Base-by-base conservation (phyloP, 2,797 vertebrate genomes). In the Paramormyrops hopkinsi region DNA sequence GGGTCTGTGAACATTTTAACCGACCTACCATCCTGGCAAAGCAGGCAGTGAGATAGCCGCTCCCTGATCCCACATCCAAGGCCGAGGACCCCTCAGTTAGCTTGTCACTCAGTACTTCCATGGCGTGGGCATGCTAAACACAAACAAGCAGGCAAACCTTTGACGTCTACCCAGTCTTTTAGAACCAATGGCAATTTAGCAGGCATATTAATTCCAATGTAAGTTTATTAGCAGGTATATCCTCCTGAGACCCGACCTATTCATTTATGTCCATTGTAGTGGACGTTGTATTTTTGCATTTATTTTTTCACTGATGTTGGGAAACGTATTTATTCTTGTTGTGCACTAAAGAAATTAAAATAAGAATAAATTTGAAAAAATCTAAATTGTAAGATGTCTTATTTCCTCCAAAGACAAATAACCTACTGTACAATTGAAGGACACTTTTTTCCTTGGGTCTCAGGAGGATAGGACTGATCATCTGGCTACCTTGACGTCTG, bases 31-130 rank as follows among this genome's bases (percentile, higher is more conserved):
- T 98, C 92, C 97, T 96, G 88, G 97, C 97, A 88, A 99, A 97
- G 93, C 97, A 99, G 2, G 96, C 96, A 0, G 97, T 97, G 53
- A 99, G 97, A 90, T 97, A 99, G 48, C 97, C 98, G 2, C 97
- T 99, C 54, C 98, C 98, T 79, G 97, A 98, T 0, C 98, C 98
- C 37, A 99, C 97, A 91, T 99, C 98, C 93, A 99, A 91, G 0
- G 95, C 97, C 0, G 95, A 96, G 0, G 97, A 97, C 4, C 97
- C 97, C 92, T 97, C 97, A 62, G 92, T 95, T 54, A 99, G 95
- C 92, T 96, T 97, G 87, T 98, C 97, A 93, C 96, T 96, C 48
- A 99, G 92, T 90, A 98, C 90, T 90, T 99, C 98, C 93, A 99
- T 93, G 0, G 97, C 97, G 2, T 98, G 97, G 90, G 97, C 97